Conservation (phyloP, 2,797 vertebrate genomes). For the Pogonophryne albipinna region DNA sequence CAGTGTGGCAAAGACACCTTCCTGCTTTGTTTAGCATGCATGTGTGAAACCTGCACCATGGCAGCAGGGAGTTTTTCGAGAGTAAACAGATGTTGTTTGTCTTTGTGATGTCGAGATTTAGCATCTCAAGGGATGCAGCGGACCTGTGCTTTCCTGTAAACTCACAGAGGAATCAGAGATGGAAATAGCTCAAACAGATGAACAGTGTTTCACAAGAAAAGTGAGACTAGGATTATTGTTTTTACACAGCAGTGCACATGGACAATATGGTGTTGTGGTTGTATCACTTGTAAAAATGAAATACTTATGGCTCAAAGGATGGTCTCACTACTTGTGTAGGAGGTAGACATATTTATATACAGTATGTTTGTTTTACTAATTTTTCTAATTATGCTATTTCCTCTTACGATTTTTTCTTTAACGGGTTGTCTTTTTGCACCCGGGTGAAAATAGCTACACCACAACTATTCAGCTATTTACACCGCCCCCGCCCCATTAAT, state of each 20-base stretch:
- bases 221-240: constrained; percentile 17
- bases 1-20: constrained; percentile 60
- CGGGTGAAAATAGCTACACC: no score
- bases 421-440: no score
- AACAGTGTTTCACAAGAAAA: constrained; percentile 72
- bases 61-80: constrained; percentile 75
- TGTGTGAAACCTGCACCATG: constrained; percentile 66
- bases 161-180: constrained; percentile 73
- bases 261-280: constrained; percentile 54
- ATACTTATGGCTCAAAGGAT: constrained; percentile 30
- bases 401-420: not conserved
- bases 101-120: constrained; percentile 85
- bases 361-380: constrained; percentile 8
- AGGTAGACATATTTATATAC: constrained; percentile 18
- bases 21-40: constrained; percentile 62
- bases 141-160: constrained; percentile 78
- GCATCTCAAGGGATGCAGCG: constrained; percentile 79
- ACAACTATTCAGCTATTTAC: no score
- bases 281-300: constrained; percentile 37
- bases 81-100: constrained; percentile 88
- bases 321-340: constrained; percentile 21
- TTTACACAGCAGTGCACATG: constrained; percentile 32
- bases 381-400: constrained; percentile 7
- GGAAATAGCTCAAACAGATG: constrained; percentile 74
- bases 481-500: no score